Conservation (phyloP, 2,113 vertebrate species). For the Cyanocitta stelleri region DNA sequence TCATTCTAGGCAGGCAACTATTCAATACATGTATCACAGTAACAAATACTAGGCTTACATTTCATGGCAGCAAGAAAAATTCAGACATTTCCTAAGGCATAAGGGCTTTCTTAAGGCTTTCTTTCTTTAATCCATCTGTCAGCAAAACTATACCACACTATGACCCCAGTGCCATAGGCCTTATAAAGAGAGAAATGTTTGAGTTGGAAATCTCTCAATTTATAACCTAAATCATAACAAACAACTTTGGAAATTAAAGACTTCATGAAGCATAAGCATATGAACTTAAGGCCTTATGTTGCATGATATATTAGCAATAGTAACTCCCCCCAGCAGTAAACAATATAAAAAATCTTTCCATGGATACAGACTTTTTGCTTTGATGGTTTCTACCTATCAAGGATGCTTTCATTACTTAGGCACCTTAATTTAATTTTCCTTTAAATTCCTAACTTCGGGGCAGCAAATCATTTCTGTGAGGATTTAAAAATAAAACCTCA, state of each 20-base stretch:
- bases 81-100: not conserved
- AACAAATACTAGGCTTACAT: not conserved
- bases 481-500: conserved; percentile 27
- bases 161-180: not conserved
- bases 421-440: conserved; percentile 55
- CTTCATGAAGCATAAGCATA: not conserved
- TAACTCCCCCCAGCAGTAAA: not conserved
- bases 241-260: not conserved
- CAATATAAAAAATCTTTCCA: conserved; percentile 2
- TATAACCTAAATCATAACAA: not conserved
- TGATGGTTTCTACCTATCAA: conserved; percentile 26
- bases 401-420: conserved; percentile 31
- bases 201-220: not conserved
- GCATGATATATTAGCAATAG: not conserved
- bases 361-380: not conserved
- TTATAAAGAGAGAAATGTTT: not conserved
- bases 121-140: not conserved
- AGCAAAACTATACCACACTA: not conserved
- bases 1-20: not conserved
- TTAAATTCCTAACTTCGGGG: conserved; percentile 36
- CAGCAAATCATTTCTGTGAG: conserved; percentile 7
- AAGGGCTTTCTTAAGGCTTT: not conserved
- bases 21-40: not conserved
- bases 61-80: not conserved
- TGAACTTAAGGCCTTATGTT: not conserved